Evolutionary conservation across 2,888 invertebrate species (phyloP), one percentile per base, ranked within the genome.

Genomic region (Meteorus colon): DNA sequence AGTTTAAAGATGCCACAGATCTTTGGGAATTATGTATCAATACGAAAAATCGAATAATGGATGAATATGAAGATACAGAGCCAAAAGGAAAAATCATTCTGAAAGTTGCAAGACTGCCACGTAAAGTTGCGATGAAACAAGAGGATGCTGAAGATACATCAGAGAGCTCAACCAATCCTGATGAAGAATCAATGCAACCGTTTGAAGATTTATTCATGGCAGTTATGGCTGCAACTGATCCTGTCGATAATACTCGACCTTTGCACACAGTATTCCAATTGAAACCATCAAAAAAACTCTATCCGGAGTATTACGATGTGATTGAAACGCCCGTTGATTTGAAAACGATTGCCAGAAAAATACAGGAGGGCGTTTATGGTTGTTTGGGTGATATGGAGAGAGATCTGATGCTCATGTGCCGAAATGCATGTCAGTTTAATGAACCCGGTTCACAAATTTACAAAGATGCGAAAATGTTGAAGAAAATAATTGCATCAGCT

Each of bases 401-500:
- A 79, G 99, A 99, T 91, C 90, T 99, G 55, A 89, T 95, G 80
- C 91, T 96, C 72, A 96, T 99, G 96, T 96, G 96, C 67, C 94
- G 95, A 81, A 99, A 99, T 90, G 99, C 99, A 0, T 98, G 98
- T 87, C 92, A 94, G 24, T 99, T 98, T 87, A 99, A 99, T 89
- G 98, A 98, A 86, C 97, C 99, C 0, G 97, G 97, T 2, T 98
- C 98, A 16, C 95, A 95, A 88, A 98, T 99, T 83, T 98, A 98
- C 88, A 98, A 97, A 90, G 97, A 98, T 90, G 98, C 98, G 0
- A 97, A 96, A 86, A 92, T 94, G 31, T 90, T 99, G 73, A 96
- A 96, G 86, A 96, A 96, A 92, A 94, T 96, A 80, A 91, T 92
- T 70, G 87, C 88, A 10, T 83, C 86, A 10, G 88, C 89, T 12